Conservation (phyloP, 2,888 invertebrate species). For the Drosophila meridionalis region DNA sequence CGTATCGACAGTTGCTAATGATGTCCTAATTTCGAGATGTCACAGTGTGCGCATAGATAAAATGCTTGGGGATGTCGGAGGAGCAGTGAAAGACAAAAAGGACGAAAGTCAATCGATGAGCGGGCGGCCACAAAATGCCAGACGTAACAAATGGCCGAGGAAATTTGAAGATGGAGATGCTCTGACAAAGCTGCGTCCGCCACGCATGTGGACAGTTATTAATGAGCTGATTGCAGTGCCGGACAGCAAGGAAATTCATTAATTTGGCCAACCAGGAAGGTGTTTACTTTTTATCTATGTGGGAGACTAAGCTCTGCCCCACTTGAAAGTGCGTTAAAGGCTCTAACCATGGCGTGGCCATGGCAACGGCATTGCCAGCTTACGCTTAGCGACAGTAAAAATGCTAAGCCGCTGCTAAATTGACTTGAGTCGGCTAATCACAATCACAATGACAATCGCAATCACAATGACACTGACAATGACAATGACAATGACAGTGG, state of each 20-base stretch:
- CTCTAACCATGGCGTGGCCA: conserved; percentile 70
- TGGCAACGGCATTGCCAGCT: conserved; percentile 20
- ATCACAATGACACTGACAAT: not conserved
- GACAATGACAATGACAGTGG: conserved; percentile 22
- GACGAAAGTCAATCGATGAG: conserved; percentile 66
- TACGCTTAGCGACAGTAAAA: conserved; percentile 63
- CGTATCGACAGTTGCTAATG: conserved; percentile 81
- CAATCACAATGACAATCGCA: conserved; percentile 43
- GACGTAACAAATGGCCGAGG: conserved; percentile 66
- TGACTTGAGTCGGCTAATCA: conserved; percentile 63
- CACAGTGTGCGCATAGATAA: conserved; percentile 69
- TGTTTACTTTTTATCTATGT: conserved; percentile 26
- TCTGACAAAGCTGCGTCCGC: conserved; percentile 35
- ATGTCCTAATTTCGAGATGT: conserved; percentile 81
- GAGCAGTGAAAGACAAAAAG: conserved; percentile 18
- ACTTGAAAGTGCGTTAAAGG: conserved; percentile 63
- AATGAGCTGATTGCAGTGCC: conserved; percentile 53
- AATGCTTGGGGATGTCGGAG: conserved; percentile 21
- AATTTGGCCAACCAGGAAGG: conserved; percentile 53
- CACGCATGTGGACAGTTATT: conserved; percentile 79
- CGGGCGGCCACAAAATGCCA: conserved; percentile 43
- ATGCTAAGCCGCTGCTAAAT: conserved; percentile 71
- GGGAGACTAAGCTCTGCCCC: conserved; percentile 39
- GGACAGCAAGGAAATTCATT: conserved; percentile 66
- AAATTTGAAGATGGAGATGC: conserved; percentile 28